Evolutionary conservation across 2,888 invertebrate genomes (phyloP), one percentile per base, ranked within the genome.

Genomic region (Rotaria magnacalcarata): DNA sequence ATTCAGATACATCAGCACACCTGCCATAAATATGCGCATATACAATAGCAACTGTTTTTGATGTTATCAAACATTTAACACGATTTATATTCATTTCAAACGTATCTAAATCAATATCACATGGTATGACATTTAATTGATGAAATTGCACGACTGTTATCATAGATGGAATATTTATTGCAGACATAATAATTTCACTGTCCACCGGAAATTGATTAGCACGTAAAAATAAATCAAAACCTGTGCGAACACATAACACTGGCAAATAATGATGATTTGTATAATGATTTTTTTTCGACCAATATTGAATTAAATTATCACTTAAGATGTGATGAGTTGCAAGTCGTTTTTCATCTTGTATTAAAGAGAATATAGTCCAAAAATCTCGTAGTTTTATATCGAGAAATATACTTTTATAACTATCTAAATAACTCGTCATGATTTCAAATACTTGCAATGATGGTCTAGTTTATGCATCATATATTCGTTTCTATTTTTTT

Each of bases 101-200:
- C 21, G 90, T 90, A 67, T 90, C 90, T n/a, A 90, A 89, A 85
- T 89, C 88, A 21, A 91, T 88, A 87, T 91, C 91, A 50, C 89
- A 87, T 0, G 91, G 89, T 24, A 91, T 89, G 10, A 90, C 87
- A 87, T 19, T 89, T 10, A 91, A 88, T 11, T 89, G 88, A 87
- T 91, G 90, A 84, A 89, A 89, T 85, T 88, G 88, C 0, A 90
- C 88, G 47, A 91, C 89, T 5, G 86, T 87, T 0, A 89, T 88
- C 90, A 91, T 90, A 87, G 89, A 90, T 11, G 91, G 91, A 87
- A 91, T 91, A 88, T 91, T 91, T 43, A 91, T 89, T 54, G 91
- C 91, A 7, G 91, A 90, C 90, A 91, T 90, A 85, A 91, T 90
- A 86, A 91, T 88, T 88, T 91, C 91, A 85, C 90, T 90, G 56